Evolutionary conservation across 2,113 vertebrate genomes (phyloP).

Genomic region (Passer montanus): DNA sequence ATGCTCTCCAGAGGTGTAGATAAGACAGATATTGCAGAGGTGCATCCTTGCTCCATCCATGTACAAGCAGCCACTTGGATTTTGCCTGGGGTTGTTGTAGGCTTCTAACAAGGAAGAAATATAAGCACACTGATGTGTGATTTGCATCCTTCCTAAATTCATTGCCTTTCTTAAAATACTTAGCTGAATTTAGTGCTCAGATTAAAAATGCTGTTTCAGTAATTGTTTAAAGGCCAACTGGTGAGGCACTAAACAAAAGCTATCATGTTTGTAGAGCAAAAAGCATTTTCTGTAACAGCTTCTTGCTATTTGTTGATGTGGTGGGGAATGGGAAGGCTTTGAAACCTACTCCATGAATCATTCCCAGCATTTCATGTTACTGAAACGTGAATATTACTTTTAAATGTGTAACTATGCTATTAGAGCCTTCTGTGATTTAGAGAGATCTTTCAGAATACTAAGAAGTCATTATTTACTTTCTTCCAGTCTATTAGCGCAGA

Average conservation of each 20-base stretch:
- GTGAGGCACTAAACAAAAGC: slow-evolving; percentile 43
- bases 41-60: background rate
- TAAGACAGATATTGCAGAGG: background rate
- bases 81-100: background rate
- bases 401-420: slow-evolving; percentile 31
- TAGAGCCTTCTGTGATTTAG: slow-evolving; percentile 50
- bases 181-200: slow-evolving; percentile 24
- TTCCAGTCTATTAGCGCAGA: slow-evolving; percentile 49
- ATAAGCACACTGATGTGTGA: background rate
- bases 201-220: slow-evolving; percentile 48
- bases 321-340: background rate
- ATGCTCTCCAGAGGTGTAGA: background rate
- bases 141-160: slow-evolving; percentile 24
- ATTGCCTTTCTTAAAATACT: slow-evolving; percentile 35
- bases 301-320: background rate
- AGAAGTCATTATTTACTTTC: slow-evolving; percentile 61
- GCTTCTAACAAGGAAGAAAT: background rate
- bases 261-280: slow-evolving; percentile 29
- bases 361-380: background rate
- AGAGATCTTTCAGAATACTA: slow-evolving; percentile 42
- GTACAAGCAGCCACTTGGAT: background rate
- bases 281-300: slow-evolving; percentile 13
- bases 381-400: slow-evolving; percentile 15
- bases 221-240: slow-evolving; percentile 43
- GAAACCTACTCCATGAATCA: slow-evolving; percentile 19